Evolutionary conservation across 2,888 invertebrate species (phyloP), one percentile per base, ranked within the genome.

Genomic region (Pseudanteris insignis): DNA sequence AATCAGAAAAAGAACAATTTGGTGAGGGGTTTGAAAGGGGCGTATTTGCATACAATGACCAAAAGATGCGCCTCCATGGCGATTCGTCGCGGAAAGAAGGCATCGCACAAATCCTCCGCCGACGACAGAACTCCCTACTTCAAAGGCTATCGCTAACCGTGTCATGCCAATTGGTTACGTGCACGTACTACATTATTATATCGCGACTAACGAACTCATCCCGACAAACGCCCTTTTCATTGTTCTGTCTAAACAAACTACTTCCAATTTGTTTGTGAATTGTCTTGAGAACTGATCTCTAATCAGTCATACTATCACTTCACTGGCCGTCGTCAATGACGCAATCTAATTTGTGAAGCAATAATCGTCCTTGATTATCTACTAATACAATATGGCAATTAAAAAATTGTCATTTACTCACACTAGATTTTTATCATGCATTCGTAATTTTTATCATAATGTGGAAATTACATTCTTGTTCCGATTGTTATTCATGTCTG

Each of bases 31-130:
- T 68, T 74, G 70, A 72, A 73, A 71, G 70, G 70, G 67, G 71
- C 67, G 70, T 69, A 77, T 77, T 77, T 77, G 75, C 77, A 77
- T 77, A 77, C 77, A 77, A 77, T 77, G 76, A 76, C 74, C 72
- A 66, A 64, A 63, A 69, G 70, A 74, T 74, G 73, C 70, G 66
- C 67, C 63, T 66, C 55, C 51, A 64, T 57, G 53, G 54, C 36
- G 57, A 38, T 63, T 66, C 62, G 63, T 58, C 48, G 50, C 38
- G 25, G 28, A 43, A 50, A 44, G 46, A 32, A 47, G 32, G 57
- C 38, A 43, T 30, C 37, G 34, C 54, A 37, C 48, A 64, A 55
- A 66, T 67, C 62, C 48, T 43, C 46, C 65, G 63, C 65, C 64
- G 66, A 73, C 70, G 70, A 70, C 69, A 70, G 72, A 72, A 64